These are phyloP conservation scores for Tethya wilhelma DNA, from an alignment of 37 sponge, comb jelly and placozoan species.

Conservation along the genomic window DNA sequence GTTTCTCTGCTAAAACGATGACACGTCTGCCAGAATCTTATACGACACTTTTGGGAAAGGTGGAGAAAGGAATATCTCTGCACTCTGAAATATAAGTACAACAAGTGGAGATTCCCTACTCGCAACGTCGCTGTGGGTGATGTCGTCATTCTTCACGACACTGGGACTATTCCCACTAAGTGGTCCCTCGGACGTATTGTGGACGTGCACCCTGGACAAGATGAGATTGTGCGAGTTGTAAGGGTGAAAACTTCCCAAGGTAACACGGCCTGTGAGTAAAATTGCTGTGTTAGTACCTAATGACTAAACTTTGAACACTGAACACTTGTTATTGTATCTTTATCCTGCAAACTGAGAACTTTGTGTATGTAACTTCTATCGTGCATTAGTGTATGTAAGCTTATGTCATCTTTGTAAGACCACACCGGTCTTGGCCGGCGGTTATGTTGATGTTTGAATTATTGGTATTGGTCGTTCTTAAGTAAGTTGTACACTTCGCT, in stretches of 20 bases:
- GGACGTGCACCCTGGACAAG: slow-evolving; percentile 24
- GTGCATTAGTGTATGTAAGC: neutral
- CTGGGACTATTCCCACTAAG: slow-evolving; percentile 6
- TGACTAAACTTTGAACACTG: neutral
- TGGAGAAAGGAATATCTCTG: slow-evolving; percentile 23
- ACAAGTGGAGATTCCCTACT: slow-evolving; percentile 25
- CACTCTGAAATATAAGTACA: slow-evolving; percentile 10
- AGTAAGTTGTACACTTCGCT: too few species aligned
- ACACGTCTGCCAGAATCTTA: slow-evolving; percentile 12
- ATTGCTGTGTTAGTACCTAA: slow-evolving; percentile 23
- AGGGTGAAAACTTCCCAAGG: slow-evolving; percentile 19
- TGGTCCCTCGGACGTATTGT: slow-evolving; percentile 27
- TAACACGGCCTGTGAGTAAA: slow-evolving; percentile 21
- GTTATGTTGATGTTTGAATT: too few species aligned
- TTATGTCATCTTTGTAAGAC: too few species aligned
- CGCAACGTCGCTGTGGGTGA: slow-evolving; percentile 28
- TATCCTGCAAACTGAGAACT: too few species aligned
- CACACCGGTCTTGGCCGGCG: too few species aligned
- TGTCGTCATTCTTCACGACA: slow-evolving; percentile 9
- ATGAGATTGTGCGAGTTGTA: slow-evolving; percentile 26
- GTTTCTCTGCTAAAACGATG: slow-evolving; percentile 9
- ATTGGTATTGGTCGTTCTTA: too few species aligned
- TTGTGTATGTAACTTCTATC: too few species aligned
- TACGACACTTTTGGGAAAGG: slow-evolving; percentile 30
- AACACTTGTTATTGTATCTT: neutral